Conservation (phyloP, 2,888 invertebrate genomes). For the Lasioglossum calceatum region DNA sequence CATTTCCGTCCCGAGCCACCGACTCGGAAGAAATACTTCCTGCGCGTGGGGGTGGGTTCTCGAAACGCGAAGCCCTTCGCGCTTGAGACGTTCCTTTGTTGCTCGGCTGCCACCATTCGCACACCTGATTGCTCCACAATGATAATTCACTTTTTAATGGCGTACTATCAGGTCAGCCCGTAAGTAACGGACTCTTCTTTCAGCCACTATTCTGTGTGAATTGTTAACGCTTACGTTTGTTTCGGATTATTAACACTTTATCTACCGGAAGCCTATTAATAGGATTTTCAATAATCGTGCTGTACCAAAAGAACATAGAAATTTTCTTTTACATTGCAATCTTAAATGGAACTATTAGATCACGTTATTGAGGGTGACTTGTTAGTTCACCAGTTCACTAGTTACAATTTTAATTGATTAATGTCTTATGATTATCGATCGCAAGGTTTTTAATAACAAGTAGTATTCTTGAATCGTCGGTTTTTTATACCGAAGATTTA, state of each 20-base stretch:
- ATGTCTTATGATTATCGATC: too few relatives aligned
- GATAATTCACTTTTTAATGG: slow-evolving; percentile 20
- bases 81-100: slow-evolving; percentile 54
- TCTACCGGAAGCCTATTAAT: too few relatives aligned
- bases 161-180: neutral
- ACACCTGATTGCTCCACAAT: slow-evolving; percentile 41
- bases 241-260: neutral
- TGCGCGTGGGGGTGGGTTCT: slow-evolving; percentile 66
- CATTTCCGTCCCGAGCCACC: slow-evolving; percentile 81
- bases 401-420: too few relatives aligned
- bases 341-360: too few relatives aligned
- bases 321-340: too few relatives aligned
- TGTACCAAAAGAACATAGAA: too few relatives aligned
- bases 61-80: slow-evolving; percentile 38
- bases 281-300: too few relatives aligned
- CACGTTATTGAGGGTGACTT: too few relatives aligned
- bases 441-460: too few relatives aligned
- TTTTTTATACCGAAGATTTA: too few relatives aligned
- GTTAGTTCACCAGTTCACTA: too few relatives aligned
- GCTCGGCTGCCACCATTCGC: slow-evolving; percentile 25
- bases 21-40: slow-evolving; percentile 84
- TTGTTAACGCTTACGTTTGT: neutral
- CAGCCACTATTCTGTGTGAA: neutral
- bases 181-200: neutral
- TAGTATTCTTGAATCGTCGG: too few relatives aligned